Conservation (phyloP, 1,140 invertebrate genomes). For the Zeugodacus cucurbitae region DNA sequence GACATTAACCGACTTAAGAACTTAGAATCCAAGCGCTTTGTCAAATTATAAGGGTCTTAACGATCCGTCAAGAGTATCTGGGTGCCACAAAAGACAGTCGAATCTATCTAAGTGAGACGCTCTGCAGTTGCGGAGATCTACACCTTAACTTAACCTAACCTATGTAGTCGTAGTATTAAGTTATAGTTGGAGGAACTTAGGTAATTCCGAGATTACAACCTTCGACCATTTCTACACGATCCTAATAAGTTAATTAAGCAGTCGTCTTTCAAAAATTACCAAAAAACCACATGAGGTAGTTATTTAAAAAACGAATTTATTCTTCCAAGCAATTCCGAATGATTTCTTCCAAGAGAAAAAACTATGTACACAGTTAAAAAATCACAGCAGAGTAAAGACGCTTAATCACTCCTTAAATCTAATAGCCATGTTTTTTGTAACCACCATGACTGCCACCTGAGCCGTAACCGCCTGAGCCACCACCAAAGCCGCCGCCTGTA, state of each 20-base stretch:
- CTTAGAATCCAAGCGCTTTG: no score
- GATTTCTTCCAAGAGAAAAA: neutral
- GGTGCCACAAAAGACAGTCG: no score
- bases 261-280: neutral
- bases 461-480: neutral
- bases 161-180: no score
- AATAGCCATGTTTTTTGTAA: slow-evolving; percentile 12
- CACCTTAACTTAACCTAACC: no score
- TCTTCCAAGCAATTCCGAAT: neutral
- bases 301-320: neutral
- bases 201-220: no score
- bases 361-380: neutral
- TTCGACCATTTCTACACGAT: no score
- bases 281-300: neutral
- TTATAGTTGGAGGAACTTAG: no score
- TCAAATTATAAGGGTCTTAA: no score
- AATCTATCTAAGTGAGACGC: no score
- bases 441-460: neutral
- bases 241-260: neutral
- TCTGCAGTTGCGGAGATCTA: no score
- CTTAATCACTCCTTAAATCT: neutral
- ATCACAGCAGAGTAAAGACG: neutral
- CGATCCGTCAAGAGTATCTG: no score
- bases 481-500: neutral
- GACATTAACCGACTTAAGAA: no score